Evolutionary conservation across 2,888 invertebrate genomes (phyloP).

Genomic region (Crematogaster levior): DNA sequence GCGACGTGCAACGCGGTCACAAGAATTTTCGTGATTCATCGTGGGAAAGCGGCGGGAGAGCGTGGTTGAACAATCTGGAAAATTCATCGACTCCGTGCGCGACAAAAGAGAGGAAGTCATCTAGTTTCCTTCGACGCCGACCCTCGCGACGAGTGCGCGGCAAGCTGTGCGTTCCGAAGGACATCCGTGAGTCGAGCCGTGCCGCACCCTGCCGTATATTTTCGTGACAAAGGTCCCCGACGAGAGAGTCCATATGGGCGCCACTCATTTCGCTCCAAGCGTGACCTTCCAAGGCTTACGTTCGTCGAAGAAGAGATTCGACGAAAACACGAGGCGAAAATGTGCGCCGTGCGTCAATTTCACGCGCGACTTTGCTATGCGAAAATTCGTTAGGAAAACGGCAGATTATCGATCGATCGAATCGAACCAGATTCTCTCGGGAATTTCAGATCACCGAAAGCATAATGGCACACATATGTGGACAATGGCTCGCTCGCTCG

Average conservation of each 20-base stretch:
- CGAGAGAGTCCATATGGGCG: not conserved
- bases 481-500: slow-evolving; percentile 6
- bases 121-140: not conserved
- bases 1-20: not conserved
- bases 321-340: not conserved
- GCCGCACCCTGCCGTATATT: slow-evolving; percentile 38
- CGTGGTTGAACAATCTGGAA: not conserved
- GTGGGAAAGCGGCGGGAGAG: slow-evolving; percentile 1
- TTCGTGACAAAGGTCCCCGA: not conserved
- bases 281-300: not conserved
- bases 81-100: not conserved
- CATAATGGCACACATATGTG: too few species aligned
- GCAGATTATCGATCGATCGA: not conserved
- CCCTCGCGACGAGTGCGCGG: not conserved
- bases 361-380: too few species aligned
- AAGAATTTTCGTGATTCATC: not conserved
- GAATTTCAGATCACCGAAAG: not conserved
- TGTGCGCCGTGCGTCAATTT: not conserved
- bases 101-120: slow-evolving; percentile 10
- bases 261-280: not conserved
- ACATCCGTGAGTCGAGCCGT: not conserved
- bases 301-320: too few species aligned
- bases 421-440: not conserved
- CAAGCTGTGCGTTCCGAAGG: not conserved
- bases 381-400: too few species aligned